A percentile compares a stretch with the other conserved stretches of the same genome.
phyloP scores from a whole-genome alignment of 2,797 vertebrate species.

The Xenops minutus region DNA sequence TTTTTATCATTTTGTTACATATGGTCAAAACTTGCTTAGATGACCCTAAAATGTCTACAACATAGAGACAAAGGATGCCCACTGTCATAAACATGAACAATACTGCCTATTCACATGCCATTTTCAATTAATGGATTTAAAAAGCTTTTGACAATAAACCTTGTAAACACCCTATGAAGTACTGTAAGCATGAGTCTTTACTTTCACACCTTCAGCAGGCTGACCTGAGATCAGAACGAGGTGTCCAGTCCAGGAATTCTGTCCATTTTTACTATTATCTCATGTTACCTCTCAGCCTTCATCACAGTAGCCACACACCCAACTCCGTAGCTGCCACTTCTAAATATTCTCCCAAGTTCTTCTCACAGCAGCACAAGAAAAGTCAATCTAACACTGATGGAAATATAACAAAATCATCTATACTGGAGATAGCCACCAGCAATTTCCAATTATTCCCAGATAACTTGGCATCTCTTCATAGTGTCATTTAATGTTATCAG shows the following conservation, averaged over 20 bases:
- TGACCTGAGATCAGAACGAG: neutral
- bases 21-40: neutral
- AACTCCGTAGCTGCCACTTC: neutral
- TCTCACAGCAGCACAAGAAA: neutral
- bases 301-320: neutral
- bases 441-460: slow-evolving; percentile 35
- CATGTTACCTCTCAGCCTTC: neutral
- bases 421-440: neutral
- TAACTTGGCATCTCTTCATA: neutral
- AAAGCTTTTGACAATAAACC: neutral
- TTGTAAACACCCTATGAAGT: neutral
- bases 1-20: neutral
- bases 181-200: neutral
- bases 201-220: neutral
- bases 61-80: neutral
- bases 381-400: neutral
- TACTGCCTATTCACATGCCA: neutral
- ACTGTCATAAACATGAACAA: neutral
- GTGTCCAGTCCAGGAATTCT: neutral
- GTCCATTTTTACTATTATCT: neutral
- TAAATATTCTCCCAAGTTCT: neutral
- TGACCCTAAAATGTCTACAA: neutral
- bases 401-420: neutral
- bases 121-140: neutral
- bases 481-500: slow-evolving; percentile 16